A percentile compares a stretch with the other conserved stretches of the same genome.
These are phyloP conservation scores for Uloborus diversus DNA, from an alignment of 1,140 invertebrate species.

Conservation along the genomic window DNA sequence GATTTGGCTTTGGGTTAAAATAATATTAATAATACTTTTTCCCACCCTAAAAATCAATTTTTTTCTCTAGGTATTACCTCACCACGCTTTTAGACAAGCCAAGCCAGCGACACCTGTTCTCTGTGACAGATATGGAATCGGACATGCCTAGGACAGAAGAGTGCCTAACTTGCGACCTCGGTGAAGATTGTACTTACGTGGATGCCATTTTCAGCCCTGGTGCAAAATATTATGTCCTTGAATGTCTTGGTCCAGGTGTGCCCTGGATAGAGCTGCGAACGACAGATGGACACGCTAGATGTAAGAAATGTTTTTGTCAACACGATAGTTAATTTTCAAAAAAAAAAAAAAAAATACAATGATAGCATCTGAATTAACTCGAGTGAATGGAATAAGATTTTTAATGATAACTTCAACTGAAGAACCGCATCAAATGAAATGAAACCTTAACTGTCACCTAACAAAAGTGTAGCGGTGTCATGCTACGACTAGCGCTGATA, in stretches of 20 bases:
- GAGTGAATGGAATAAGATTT: too few relatives aligned
- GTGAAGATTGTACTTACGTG: constrained; percentile 64
- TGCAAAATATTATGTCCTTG: constrained; percentile 75
- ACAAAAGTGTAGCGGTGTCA: too few relatives aligned
- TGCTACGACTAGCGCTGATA: too few relatives aligned
- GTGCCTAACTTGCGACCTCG: constrained; percentile 71
- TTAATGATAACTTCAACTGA: too few relatives aligned
- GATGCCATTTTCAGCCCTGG: constrained; percentile 74
- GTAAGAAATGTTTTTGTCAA: constrained; percentile 5
- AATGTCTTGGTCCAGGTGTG: constrained; percentile 58
- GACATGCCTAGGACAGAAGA: constrained; percentile 74
- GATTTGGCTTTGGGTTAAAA: too few relatives aligned
- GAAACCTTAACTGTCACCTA: too few relatives aligned
- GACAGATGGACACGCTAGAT: constrained; percentile 12
- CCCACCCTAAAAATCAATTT: background rate
- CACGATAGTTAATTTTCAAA: background rate
- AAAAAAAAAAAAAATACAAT: too few relatives aligned
- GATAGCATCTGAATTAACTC: too few relatives aligned
- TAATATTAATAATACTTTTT: too few relatives aligned
- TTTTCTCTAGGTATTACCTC: constrained; percentile 79
- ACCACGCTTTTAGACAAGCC: constrained; percentile 81
- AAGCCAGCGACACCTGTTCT: constrained; percentile 84
- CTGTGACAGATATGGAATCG: constrained; percentile 73
- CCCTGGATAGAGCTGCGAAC: constrained; percentile 57
- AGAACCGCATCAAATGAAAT: too few relatives aligned